A percentile compares a stretch with the other conserved stretches of the same genome.
Conservation (phyloP, 2,888 invertebrate genomes). For the Amiota communis region DNA sequence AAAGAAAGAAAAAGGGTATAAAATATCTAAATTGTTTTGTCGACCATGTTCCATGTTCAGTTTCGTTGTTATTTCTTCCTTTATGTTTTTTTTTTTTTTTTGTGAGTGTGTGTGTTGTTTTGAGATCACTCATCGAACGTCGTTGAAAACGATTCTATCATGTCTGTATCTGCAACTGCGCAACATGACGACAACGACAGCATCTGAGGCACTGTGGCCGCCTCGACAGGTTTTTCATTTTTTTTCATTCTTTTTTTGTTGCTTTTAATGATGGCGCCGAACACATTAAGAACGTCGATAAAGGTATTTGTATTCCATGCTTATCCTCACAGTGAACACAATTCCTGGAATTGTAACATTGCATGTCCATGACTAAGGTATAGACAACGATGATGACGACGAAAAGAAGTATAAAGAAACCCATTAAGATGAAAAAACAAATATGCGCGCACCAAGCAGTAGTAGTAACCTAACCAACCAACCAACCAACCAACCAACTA, state of each 20-base stretch:
- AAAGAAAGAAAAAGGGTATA: too few relatives aligned
- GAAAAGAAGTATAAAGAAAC: background rate
- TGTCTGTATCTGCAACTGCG: constrained; percentile 19
- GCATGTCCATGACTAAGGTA: constrained; percentile 5
- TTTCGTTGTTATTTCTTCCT: constrained; percentile 27
- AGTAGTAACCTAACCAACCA: too few relatives aligned
- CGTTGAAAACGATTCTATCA: background rate
- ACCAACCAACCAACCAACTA: too few relatives aligned
- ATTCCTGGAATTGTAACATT: constrained; percentile 58
- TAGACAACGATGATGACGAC: background rate
- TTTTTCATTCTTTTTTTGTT: background rate
- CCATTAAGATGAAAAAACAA: background rate
- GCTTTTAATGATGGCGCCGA: constrained; percentile 62
- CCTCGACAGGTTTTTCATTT: constrained; percentile 48
- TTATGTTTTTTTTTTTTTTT: constrained; percentile 16
- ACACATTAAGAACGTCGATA: constrained; percentile 60
- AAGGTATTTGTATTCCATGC: constrained; percentile 54
- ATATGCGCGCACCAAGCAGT: background rate
- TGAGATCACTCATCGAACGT: too few relatives aligned
- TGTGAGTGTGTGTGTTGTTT: constrained; percentile 11
- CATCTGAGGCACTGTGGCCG: constrained; percentile 30
- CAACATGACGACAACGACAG: constrained; percentile 4
- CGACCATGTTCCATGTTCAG: background rate
- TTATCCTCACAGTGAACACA: constrained; percentile 52
- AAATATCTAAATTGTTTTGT: too few relatives aligned